Evolutionary conservation across 2,113 vertebrate genomes (phyloP), one percentile per base, ranked within the genome.

Genomic region (Callipepla squamata): DNA sequence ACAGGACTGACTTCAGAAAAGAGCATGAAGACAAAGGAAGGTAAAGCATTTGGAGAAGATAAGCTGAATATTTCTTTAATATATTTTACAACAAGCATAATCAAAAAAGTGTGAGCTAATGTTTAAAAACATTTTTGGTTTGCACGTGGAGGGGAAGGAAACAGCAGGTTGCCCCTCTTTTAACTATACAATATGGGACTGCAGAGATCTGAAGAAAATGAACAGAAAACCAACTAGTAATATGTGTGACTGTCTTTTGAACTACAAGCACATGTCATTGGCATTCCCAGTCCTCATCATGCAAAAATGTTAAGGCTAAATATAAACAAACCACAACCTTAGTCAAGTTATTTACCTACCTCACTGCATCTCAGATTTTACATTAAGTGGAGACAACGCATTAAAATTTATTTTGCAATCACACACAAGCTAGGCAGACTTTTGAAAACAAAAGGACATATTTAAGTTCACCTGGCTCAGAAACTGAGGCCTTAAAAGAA

Each of bases 371-470:
- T 42, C 12, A 62, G 57, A 93, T 81, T 94, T 79, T 68, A 75
- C 57, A 84, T 74, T 79, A 92, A 75, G 42, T 4, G 1, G 50
- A 73, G 59, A 68, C 74, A 63, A 75, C 22, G 15, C n/a, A 92
- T 85, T 51, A 69, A 80, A 38, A 92, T 89, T 92, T 87, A 85
- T 87, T 92, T 82, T 92, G 28, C 34, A 79, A 20, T 70, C 55
- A 57, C n/a, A 73, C 63, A 48, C 0, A 7, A 68, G 22, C n/a
- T 36, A 87, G 75, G 66, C 7, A 36, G 67, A 34, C 3, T 6
- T 85, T 70, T 80, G 25, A 82, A 93, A 92, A 45, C 21, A 50
- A 73, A 86, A 92, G 45, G 81, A 80, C 55, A 76, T 36, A 55
- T 57, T 8, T 57, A 87, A 53, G 63, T 79, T 85, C 78, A 87